Percentiles rank a stretch among this genome's conserved stretches.
Evolutionary conservation across 2,113 vertebrate genomes (phyloP).

Genomic region (Ptyas mucosa): DNA sequence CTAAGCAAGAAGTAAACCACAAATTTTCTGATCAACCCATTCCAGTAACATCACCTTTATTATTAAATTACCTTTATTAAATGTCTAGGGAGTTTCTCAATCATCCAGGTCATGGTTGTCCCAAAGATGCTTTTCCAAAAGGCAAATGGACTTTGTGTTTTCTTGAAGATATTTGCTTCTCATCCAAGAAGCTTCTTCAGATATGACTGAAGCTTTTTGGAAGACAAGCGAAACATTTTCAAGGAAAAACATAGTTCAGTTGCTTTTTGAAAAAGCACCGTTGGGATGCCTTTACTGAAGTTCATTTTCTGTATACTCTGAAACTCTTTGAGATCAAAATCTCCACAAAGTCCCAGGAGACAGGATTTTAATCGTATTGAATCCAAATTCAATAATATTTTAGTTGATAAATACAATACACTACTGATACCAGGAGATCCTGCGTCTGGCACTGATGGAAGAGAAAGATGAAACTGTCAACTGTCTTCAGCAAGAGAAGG

Average conservation of each 20-base stretch:
- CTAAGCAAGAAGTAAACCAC: neutral
- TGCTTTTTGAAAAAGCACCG: neutral
- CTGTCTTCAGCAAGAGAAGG: slow-evolving; percentile 62
- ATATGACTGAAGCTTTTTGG: neutral
- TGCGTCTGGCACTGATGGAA: slow-evolving; percentile 44
- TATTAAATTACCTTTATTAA: neutral
- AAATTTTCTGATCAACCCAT: neutral
- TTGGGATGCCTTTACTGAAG: neutral
- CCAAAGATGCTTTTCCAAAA: no score
- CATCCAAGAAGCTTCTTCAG: no score
- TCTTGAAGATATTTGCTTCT: no score
- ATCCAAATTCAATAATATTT: neutral
- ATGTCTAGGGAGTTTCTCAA: no score
- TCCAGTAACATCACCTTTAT: neutral
- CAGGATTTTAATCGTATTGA: accelerated
- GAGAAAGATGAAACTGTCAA: slow-evolving; percentile 60
- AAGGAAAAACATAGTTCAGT: neutral
- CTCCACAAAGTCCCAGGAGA: neutral
- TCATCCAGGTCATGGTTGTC: no score
- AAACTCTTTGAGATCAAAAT: neutral
- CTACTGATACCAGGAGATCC: slow-evolving; percentile 63
- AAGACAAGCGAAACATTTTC: neutral
- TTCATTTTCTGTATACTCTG: neutral
- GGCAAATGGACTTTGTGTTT: no score
- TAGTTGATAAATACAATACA: neutral